Evolutionary conservation across 2,113 vertebrate species (phyloP).

Genomic region (Cebus imitator): DNA sequence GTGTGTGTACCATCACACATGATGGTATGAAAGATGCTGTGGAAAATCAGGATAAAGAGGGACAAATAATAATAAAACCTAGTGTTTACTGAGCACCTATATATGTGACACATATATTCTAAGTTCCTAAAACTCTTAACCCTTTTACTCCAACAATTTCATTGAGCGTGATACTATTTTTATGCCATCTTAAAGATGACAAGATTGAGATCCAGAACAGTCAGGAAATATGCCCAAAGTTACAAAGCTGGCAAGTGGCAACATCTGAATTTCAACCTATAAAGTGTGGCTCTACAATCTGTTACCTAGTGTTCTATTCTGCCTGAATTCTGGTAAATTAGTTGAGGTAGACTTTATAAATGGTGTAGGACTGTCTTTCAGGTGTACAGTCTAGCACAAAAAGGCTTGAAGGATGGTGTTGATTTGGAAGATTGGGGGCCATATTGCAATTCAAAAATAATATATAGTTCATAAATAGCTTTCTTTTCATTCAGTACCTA

Average conservation of each 20-base stretch:
- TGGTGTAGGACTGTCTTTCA: not conserved
- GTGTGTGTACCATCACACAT: no score
- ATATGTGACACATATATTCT: not conserved
- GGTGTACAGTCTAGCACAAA: not conserved
- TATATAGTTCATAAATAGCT: not conserved
- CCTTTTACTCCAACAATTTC: not conserved
- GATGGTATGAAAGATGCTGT: not conserved
- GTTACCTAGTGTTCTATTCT: not conserved
- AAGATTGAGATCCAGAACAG: not conserved
- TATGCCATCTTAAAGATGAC: not conserved
- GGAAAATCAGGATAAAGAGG: not conserved
- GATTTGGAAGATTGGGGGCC: not conserved
- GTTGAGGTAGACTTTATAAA: not conserved
- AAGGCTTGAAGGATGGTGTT: not conserved
- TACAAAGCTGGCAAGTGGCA: not conserved
- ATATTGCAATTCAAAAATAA: not conserved
- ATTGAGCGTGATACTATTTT: not conserved
- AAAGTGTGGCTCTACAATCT: not conserved
- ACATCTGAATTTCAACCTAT: not conserved
- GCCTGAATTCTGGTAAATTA: not conserved
- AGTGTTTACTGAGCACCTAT: not conserved
- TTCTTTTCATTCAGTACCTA: not conserved
- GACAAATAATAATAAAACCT: not conserved
- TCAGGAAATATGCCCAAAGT: not conserved
- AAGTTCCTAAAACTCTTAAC: not conserved